Evolutionary conservation across 1,140 invertebrate genomes (phyloP), one percentile per base, ranked within the genome.

Genomic region (Pissodes strobi): DNA sequence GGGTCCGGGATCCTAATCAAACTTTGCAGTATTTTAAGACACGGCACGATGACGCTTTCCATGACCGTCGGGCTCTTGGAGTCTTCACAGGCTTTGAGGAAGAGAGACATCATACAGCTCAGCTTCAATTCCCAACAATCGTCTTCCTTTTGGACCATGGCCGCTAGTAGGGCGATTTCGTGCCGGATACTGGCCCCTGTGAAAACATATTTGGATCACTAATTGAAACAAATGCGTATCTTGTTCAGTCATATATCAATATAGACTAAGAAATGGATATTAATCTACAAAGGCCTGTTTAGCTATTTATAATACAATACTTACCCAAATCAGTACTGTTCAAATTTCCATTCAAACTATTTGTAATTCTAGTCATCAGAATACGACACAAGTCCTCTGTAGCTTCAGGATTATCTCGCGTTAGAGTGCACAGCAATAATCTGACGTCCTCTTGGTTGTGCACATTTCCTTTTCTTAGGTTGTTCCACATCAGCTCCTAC

Each of bases 101-200:
- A 95, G 21, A 96, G 76, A 55, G 89, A 85, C 82, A 98, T 90
- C 17, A 97, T 90, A 73, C 92, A 93, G 37, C 92, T 87, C 0
- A 98, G 79, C 74, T 95, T 91, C 56, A 91, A 88, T 78, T 98
- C 95, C 95, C 95, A 98, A 77, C 95, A 98, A 0, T 90, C 87
- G 72, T 98, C 95, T 74, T 97, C 92, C 67, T 94, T 93, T 68
- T 94, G 89, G 0, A 97, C 86, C 6, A 96, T 83, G 1, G 90
- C 90, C 0, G 93, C 91, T 19, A 98, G 79, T 1, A 99, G 77
- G 2, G 93, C 85, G 75, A 99, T 94, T 80, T 95, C 93, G 76
- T 94, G 89, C 34, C 94, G 79, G 57, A 93, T 85, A 55, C 92
- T 85, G 63, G 89, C 81, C 15, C 70, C 67, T 62, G 27, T 13